A percentile compares a stretch with the other conserved stretches of the same genome.
These are phyloP conservation scores for Hypena proboscidalis DNA, from an alignment of 2,888 invertebrate genomes.

Conservation along the genomic window DNA sequence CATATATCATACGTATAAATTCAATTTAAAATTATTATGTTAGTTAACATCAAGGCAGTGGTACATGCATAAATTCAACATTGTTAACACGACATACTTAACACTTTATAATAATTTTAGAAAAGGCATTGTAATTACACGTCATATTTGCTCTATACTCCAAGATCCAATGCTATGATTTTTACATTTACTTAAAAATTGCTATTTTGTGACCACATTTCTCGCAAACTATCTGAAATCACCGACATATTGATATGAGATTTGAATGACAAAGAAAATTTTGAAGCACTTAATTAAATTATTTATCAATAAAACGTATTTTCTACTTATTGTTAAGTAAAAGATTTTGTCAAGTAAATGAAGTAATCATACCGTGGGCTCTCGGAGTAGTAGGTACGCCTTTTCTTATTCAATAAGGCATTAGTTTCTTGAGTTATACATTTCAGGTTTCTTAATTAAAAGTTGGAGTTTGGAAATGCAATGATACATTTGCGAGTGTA, in stretches of 20 bases:
- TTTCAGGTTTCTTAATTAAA: slow-evolving; percentile 31
- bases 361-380: too few relatives aligned
- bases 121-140: slow-evolving; percentile 48
- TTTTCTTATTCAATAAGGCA: slow-evolving; percentile 45
- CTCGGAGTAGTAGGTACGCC: too few relatives aligned
- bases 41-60: slow-evolving; percentile 76
- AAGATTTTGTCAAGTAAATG: too few relatives aligned
- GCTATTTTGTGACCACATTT: too few relatives aligned
- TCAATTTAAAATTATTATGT: slow-evolving; percentile 59
- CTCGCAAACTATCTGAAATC: too few relatives aligned
- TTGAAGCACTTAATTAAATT: too few relatives aligned
- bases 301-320: too few relatives aligned
- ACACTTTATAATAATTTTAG: slow-evolving; percentile 52
- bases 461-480: slow-evolving; percentile 28
- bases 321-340: too few relatives aligned
- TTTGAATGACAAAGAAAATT: too few relatives aligned
- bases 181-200: too few relatives aligned
- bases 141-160: slow-evolving; percentile 26
- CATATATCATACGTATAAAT: slow-evolving; percentile 59
- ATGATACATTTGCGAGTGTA: slow-evolving; percentile 24
- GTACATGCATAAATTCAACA: slow-evolving; percentile 66
- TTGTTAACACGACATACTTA: slow-evolving; percentile 54
- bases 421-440: slow-evolving; percentile 32
- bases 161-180: too few relatives aligned
- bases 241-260: too few relatives aligned